A percentile compares a stretch with the other conserved stretches of the same genome.
Evolutionary conservation across 1,140 invertebrate species (phyloP).

Genomic region (Saxidomus purpurata): DNA sequence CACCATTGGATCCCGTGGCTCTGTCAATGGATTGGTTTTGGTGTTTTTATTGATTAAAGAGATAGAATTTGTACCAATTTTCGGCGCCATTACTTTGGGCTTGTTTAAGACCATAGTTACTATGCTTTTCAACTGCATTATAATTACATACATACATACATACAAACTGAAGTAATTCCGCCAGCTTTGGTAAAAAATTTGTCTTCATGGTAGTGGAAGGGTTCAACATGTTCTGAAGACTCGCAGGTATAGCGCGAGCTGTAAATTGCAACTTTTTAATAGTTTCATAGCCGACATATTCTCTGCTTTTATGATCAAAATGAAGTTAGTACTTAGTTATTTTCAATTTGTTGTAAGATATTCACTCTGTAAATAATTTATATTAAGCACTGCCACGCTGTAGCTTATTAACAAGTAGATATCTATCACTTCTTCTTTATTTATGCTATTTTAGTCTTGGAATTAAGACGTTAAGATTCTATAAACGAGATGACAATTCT

Average conservation of each 20-base stretch:
- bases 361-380: conserved; percentile 64
- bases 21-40: conserved; percentile 17
- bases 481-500: neutral
- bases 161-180: conserved; percentile 39
- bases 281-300: neutral
- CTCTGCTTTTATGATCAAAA: conserved; percentile 15
- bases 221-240: neutral
- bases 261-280: neutral
- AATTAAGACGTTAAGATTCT: neutral
- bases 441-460: neutral
- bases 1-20: neutral
- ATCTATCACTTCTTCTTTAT: neutral
- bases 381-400: conserved; percentile 53
- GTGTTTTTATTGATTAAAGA: neutral
- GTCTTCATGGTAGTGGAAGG: neutral
- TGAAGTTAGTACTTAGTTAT: conserved; percentile 24
- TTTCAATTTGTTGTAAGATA: conserved; percentile 62
- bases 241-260: neutral
- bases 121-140: neutral
- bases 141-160: conserved; percentile 66
- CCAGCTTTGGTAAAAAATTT: neutral
- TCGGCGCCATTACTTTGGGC: conserved; percentile 1
- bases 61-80: conserved; percentile 36
- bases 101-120: neutral
- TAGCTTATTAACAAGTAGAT: conserved; percentile 12